These are phyloP conservation scores for Melanotaenia boesemani DNA, from an alignment of 2,797 vertebrate genomes.

Conservation along the genomic window DNA sequence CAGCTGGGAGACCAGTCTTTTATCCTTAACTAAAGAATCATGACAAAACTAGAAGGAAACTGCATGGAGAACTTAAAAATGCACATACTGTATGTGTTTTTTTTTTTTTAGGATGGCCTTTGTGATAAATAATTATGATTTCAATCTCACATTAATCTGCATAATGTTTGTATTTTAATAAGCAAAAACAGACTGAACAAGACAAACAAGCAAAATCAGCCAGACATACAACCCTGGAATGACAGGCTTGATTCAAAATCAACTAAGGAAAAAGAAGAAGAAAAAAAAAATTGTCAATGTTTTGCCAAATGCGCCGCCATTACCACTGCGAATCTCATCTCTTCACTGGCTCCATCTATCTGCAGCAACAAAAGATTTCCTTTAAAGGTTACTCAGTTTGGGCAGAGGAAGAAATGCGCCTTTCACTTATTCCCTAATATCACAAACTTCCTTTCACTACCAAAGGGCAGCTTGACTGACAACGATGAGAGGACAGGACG, in stretches of 20 bases:
- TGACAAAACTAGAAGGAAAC: constrained; percentile 16
- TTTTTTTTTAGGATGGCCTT: constrained; percentile 26
- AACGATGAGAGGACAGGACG: constrained; percentile 26
- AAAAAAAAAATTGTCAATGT: constrained; percentile 56
- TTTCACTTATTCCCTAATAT: constrained; percentile 29
- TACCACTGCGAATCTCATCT: constrained; percentile 49
- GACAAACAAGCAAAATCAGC: constrained; percentile 53
- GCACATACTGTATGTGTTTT: constrained; percentile 28
- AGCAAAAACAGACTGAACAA: constrained; percentile 32
- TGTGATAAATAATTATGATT: constrained; percentile 51
- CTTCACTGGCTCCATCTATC: constrained; percentile 43
- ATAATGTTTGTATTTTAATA: constrained; percentile 42
- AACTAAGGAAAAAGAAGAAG: constrained; percentile 38
- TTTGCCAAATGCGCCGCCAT: constrained; percentile 47
- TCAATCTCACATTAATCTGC: constrained; percentile 32
- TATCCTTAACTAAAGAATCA: constrained; percentile 22
- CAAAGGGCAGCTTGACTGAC: constrained; percentile 38
- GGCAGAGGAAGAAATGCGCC: constrained; percentile 3
- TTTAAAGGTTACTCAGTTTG: constrained; percentile 18
- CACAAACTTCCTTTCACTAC: constrained; percentile 35
- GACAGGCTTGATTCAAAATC: constrained; percentile 59
- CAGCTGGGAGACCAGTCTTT: constrained; percentile 22
- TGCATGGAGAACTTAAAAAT: not conserved
- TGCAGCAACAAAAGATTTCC: constrained; percentile 27
- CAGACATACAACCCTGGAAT: constrained; percentile 48